phyloP scores from a whole-genome alignment of 2,797 vertebrate genomes.

The Alauda arvensis region DNA sequence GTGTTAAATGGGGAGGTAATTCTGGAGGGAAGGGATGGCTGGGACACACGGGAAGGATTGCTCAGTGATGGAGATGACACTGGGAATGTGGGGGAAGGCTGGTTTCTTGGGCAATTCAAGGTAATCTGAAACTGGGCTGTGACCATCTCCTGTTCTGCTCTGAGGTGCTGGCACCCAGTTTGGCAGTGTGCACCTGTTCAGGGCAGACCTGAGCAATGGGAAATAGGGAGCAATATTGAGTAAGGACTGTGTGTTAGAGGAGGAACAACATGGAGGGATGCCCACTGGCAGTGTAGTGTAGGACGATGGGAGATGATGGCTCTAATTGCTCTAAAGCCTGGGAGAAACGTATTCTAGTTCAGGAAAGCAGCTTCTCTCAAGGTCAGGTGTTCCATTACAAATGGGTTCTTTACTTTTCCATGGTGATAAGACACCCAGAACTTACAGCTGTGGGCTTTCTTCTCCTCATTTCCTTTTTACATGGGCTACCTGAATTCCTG shows the following conservation, averaged over 20 bases:
- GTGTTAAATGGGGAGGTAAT: neutral
- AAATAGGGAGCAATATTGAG: accelerated
- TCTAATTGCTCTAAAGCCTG: neutral
- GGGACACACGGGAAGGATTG: neutral
- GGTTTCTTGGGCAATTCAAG: neutral
- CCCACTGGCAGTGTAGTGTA: no score
- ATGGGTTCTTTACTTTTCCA: neutral
- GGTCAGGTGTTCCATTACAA: neutral
- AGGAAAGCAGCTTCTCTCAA: neutral
- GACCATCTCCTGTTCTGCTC: neutral
- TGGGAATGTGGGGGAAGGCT: neutral
- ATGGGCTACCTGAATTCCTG: neutral
- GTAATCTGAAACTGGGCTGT: neutral
- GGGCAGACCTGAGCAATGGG: neutral
- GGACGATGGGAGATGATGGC: neutral
- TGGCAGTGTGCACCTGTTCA: no score
- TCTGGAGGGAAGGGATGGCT: neutral
- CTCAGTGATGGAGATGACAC: neutral
- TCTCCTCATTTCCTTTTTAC: neutral
- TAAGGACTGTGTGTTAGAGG: neutral
- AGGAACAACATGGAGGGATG: neutral
- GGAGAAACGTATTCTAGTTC: neutral
- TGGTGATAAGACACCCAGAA: neutral
- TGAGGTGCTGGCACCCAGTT: neutral
- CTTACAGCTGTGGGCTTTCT: accelerated